Conservation (phyloP, 2,797 vertebrate species). For the Silurus lanzhouensis region DNA sequence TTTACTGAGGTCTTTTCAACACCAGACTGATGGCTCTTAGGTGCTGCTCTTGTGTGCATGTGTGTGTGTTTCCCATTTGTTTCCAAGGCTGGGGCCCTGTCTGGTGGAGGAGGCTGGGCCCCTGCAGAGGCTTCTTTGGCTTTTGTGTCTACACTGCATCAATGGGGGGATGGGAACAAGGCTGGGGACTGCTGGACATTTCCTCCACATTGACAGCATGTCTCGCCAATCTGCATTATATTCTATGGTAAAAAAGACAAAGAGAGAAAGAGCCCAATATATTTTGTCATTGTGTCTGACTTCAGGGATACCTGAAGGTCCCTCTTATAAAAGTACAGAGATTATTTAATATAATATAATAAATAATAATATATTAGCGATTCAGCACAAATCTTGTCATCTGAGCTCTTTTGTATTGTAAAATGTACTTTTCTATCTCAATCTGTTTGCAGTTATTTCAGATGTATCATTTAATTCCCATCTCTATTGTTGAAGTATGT, state of each 20-base stretch:
- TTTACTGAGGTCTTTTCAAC: constrained; percentile 39
- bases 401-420: background rate
- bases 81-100: constrained; percentile 54
- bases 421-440: background rate
- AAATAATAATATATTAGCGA: background rate
- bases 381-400: background rate
- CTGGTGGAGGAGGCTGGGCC: constrained; percentile 49
- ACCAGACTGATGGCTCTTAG: constrained; percentile 51
- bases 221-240: constrained; percentile 10
- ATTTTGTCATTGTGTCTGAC: background rate
- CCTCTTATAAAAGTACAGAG: background rate
- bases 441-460: background rate
- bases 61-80: constrained; percentile 51
- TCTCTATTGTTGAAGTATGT: background rate
- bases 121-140: constrained; percentile 44
- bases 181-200: constrained; percentile 32
- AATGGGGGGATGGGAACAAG: constrained; percentile 44
- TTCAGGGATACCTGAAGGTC: background rate
- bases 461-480: background rate
- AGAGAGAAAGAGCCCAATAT: background rate
- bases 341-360: background rate
- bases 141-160: constrained; percentile 55
- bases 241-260: constrained; percentile 11
- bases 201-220: constrained; percentile 23
- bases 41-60: background rate